These are phyloP conservation scores for Perognathus longimembris DNA, from an alignment of 2,113 vertebrate genomes.

Conservation along the genomic window DNA sequence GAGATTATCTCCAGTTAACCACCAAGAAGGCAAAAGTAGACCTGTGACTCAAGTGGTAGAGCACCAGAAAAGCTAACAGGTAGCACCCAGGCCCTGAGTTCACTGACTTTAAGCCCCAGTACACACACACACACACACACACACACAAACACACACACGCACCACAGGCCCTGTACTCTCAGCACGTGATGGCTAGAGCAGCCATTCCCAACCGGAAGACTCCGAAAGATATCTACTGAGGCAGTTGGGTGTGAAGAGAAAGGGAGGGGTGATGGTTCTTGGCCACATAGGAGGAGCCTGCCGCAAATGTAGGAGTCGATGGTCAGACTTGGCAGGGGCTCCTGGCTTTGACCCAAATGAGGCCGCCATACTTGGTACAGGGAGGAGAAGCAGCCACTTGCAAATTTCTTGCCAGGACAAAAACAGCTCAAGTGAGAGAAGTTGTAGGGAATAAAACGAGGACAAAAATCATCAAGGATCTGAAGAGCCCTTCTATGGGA, in stretches of 20 bases:
- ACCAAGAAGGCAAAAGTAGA: no score
- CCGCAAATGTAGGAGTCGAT: conserved; percentile 25
- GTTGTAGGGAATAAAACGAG: not conserved
- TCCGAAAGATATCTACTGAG: not conserved
- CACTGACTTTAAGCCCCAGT: no score
- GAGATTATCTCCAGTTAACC: no score
- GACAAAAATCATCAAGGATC: not conserved
- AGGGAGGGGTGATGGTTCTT: not conserved
- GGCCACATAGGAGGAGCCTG: conserved; percentile 38
- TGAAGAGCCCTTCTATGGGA: not conserved
- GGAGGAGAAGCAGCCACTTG: conserved; percentile 18
- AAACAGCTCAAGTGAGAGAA: not conserved
- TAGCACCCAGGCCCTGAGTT: no score
- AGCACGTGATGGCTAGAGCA: not conserved
- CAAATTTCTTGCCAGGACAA: conserved; percentile 15
- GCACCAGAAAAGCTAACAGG: no score
- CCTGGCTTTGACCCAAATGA: not conserved
- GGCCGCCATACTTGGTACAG: not conserved
- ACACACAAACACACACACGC: no score
- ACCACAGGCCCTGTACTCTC: not conserved
- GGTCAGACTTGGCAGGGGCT: conserved; percentile 25
- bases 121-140: no score
- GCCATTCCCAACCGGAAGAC: not conserved
- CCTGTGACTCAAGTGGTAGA: no score
- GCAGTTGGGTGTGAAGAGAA: not conserved